Percentiles rank a stretch among this genome's conserved stretches.
Evolutionary conservation across 2,888 invertebrate species (phyloP).

Genomic region (Rotaria macrura): DNA sequence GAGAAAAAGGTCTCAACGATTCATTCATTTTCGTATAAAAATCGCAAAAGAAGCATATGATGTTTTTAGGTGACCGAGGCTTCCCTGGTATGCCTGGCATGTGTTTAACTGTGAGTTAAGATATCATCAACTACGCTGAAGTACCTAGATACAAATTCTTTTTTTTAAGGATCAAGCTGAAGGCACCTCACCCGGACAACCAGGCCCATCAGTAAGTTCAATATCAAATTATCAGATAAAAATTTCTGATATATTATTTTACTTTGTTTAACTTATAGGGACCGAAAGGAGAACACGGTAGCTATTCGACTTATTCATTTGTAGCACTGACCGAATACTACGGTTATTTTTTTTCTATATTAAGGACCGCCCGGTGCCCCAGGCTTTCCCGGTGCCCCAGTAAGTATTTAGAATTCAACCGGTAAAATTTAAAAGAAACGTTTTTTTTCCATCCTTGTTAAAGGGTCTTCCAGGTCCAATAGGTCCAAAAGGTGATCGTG

Average conservation of each 20-base stretch:
- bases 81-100: constrained; percentile 41
- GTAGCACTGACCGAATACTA: background rate
- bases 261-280: background rate
- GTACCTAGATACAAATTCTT: too few species aligned
- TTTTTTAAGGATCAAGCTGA: background rate
- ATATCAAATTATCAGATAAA: constrained; percentile 29
- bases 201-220: constrained; percentile 36
- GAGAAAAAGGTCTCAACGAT: constrained; percentile 28
- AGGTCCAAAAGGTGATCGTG: constrained; percentile 35
- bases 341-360: background rate
- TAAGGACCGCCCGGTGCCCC: constrained; percentile 31
- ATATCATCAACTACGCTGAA: too few species aligned
- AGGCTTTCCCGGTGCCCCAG: constrained; percentile 34
- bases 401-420: too few species aligned
- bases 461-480: constrained; percentile 34
- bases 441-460: constrained; percentile 31
- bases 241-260: constrained; percentile 33
- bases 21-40: background rate
- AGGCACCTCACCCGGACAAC: constrained; percentile 36
- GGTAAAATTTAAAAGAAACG: background rate
- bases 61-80: constrained; percentile 25
- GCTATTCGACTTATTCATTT: too few species aligned
- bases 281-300: background rate
- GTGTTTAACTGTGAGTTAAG: constrained; percentile 31
- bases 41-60: too few species aligned